Evolutionary conservation across 2,888 invertebrate species (phyloP).

Genomic region (Fragum sueziense): DNA sequence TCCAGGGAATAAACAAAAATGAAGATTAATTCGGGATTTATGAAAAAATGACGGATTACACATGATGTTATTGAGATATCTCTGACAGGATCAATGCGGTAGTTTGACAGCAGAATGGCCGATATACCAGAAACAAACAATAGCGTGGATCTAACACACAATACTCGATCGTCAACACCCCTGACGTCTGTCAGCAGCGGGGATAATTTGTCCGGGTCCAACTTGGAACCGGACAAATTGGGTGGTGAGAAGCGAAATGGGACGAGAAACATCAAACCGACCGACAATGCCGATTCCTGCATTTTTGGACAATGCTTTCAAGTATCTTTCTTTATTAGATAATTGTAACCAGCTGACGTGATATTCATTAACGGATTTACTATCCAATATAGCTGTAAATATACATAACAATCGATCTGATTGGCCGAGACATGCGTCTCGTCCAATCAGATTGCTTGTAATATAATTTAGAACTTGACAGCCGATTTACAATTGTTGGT

Average conservation of each 20-base stretch:
- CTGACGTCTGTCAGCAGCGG: not conserved
- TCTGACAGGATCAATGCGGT: not conserved
- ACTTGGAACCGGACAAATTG: slow-evolving; percentile 1
- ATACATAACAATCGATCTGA: no score
- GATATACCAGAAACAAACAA: not conserved
- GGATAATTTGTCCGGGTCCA: not conserved
- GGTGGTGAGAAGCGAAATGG: slow-evolving; percentile 15
- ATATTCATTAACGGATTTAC: no score
- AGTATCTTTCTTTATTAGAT: no score
- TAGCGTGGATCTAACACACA: slow-evolving; percentile 14
- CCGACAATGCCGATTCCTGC: no score
- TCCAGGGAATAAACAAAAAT: not conserved
- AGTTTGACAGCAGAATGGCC: not conserved
- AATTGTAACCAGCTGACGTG: no score
- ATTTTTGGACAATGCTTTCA: no score
- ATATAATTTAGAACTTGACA: no score
- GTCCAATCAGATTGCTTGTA: no score
- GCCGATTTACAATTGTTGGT: no score
- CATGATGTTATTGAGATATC: not conserved
- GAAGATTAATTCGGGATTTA: not conserved
- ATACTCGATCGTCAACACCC: not conserved
- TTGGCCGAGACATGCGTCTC: no score
- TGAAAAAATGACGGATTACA: slow-evolving; percentile 4
- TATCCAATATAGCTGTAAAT: no score
- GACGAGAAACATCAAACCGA: not conserved